Evolutionary conservation across 2,888 invertebrate genomes (phyloP).

Genomic region (Nemotelus nigrinus): DNA sequence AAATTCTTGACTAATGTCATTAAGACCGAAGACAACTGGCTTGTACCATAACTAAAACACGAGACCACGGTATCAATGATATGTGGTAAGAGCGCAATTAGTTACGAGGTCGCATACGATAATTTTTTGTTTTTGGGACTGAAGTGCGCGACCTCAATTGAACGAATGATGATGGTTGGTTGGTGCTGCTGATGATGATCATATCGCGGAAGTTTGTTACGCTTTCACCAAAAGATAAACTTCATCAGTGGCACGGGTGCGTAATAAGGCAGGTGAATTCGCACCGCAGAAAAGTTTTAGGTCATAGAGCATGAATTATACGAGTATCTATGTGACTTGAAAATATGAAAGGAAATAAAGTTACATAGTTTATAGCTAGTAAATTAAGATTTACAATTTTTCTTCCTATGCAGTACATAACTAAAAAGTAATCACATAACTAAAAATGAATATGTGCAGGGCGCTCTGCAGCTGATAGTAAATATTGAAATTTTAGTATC

Average conservation of each 20-base stretch:
- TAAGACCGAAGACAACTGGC: too few species aligned
- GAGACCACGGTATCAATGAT: not conserved
- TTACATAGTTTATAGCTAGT: too few species aligned
- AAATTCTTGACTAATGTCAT: not conserved
- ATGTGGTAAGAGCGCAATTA: slow-evolving; percentile 2
- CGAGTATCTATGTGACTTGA: too few species aligned
- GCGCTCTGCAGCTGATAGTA: too few species aligned
- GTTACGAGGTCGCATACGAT: not conserved
- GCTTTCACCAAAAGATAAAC: slow-evolving; percentile 17
- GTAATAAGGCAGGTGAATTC: not conserved
- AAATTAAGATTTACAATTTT: too few species aligned
- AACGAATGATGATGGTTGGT: not conserved
- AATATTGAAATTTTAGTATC: too few species aligned
- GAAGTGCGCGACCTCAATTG: not conserved
- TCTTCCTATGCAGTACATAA: too few species aligned
- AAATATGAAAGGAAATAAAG: too few species aligned
- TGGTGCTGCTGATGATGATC: not conserved
- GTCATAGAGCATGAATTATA: too few species aligned
- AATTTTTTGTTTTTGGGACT: not conserved
- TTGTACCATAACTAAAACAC: not conserved
- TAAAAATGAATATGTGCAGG: too few species aligned
- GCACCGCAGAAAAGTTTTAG: too few species aligned
- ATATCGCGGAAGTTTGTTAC: slow-evolving; percentile 10
- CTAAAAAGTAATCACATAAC: too few species aligned
- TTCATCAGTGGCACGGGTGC: not conserved